Percentiles rank a stretch among this genome's conserved stretches.
These are phyloP conservation scores for Nothura maculosa DNA, from an alignment of 2,797 vertebrate genomes.

Conservation along the genomic window DNA sequence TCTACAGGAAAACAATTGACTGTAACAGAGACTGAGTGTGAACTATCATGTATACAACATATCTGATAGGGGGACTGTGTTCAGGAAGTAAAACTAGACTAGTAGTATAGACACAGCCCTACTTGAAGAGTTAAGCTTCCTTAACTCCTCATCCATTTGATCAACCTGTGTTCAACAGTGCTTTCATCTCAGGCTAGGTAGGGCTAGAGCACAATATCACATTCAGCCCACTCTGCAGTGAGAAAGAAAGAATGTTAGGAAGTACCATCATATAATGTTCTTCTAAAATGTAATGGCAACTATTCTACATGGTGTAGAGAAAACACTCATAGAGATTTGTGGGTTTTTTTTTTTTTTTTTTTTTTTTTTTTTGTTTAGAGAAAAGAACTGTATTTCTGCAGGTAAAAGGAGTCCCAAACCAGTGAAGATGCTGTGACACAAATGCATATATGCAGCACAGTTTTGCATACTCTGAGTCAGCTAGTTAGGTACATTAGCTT, in stretches of 20 bases:
- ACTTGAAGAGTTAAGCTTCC: background rate
- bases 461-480: accelerated
- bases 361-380: background rate
- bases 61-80: background rate
- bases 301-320: background rate
- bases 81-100: background rate
- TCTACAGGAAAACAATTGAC: background rate
- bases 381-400: accelerated
- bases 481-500: background rate
- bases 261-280: background rate
- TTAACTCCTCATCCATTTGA: background rate
- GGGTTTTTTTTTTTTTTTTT: background rate
- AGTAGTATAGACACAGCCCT: background rate
- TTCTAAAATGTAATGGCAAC: background rate
- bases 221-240: background rate
- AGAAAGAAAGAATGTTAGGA: background rate
- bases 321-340: background rate
- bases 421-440: background rate
- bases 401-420: background rate
- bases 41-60: background rate
- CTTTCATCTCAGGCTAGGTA: background rate
- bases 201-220: background rate
- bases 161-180: background rate
- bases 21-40: background rate
- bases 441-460: background rate